phyloP scores from a whole-genome alignment of 1,140 invertebrate species.

The Hetaerina americana region DNA sequence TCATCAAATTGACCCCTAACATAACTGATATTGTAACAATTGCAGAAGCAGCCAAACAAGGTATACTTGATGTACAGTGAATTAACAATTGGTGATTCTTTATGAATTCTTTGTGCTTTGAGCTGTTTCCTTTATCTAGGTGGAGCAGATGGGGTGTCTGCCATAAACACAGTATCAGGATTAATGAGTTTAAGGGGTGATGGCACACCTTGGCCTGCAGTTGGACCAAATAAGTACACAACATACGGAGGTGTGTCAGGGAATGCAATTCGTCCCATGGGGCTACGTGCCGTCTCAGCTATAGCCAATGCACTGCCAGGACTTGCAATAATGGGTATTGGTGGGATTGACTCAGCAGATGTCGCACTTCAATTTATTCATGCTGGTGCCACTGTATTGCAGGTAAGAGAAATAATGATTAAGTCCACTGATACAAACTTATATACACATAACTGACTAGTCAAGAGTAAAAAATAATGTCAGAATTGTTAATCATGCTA shows the following conservation, averaged over 20 bases:
- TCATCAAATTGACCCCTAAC: conserved; percentile 95
- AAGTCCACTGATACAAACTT: no score
- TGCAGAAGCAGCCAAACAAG: conserved; percentile 80
- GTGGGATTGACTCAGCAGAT: conserved; percentile 93
- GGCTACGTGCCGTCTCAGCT: conserved; percentile 73
- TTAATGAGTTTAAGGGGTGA: conserved; percentile 77
- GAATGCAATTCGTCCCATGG: conserved; percentile 88
- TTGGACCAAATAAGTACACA: conserved; percentile 67
- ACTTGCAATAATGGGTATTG: conserved; percentile 89
- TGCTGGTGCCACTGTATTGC: conserved; percentile 79
- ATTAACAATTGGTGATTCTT: not conserved
- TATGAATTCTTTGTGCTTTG: conserved; percentile 5
- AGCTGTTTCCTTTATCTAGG: conserved; percentile 47
- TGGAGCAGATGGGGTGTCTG: conserved; percentile 85
- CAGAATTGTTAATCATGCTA: no score
- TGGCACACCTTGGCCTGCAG: conserved; percentile 77
- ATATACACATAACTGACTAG: no score
- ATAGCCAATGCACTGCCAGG: conserved; percentile 70
- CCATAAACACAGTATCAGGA: conserved; percentile 92
- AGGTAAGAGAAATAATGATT: no score
- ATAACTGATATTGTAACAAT: conserved; percentile 87
- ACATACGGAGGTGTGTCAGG: conserved; percentile 96
- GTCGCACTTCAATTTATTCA: conserved; percentile 84
- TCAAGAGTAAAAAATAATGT: no score
- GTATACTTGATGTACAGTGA: conserved; percentile 30